phyloP scores from a whole-genome alignment of 1,140 invertebrate genomes.

The Drosophila pseudoananassae region DNA sequence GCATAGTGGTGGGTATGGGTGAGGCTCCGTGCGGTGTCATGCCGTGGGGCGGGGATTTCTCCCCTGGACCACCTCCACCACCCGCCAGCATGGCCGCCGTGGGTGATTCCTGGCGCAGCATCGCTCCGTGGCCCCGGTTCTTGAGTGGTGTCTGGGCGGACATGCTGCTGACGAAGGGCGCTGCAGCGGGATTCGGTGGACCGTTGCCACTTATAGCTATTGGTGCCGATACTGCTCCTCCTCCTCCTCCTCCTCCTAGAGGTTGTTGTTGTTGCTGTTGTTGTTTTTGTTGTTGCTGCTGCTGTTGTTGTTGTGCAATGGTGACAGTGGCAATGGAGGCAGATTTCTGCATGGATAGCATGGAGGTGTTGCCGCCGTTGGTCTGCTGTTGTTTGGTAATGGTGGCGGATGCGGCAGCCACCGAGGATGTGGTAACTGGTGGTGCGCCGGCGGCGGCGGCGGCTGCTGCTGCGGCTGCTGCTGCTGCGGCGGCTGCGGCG shows the following conservation, averaged over 20 bases:
- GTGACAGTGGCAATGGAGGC: constrained; percentile 59
- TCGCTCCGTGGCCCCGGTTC: constrained; percentile 40
- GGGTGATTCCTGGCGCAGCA: constrained; percentile 78
- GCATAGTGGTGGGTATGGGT: constrained; percentile 77
- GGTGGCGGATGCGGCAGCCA: constrained; percentile 46
- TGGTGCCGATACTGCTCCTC: constrained; percentile 50
- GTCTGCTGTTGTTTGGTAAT: constrained; percentile 56
- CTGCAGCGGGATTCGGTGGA: constrained; percentile 69
- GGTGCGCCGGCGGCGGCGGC: constrained; percentile 18
- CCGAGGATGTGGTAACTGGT: constrained; percentile 37
- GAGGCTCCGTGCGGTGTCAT: constrained; percentile 80
- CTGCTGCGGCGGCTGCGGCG: constrained; percentile 61
- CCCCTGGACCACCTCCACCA: constrained; percentile 51
- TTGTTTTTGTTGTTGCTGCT: constrained; percentile 56
- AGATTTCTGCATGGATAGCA: constrained; percentile 75
- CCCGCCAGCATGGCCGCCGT: constrained; percentile 49
- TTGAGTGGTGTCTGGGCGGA: constrained; percentile 74
- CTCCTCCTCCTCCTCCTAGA: constrained; percentile 39
- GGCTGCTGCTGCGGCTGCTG: constrained; percentile 49
- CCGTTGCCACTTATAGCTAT: constrained; percentile 65
- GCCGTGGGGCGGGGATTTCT: constrained; percentile 77
- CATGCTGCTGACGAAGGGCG: constrained; percentile 68
- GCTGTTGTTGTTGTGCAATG: constrained; percentile 70
- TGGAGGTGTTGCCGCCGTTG: constrained; percentile 61
- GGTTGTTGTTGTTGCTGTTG: constrained; percentile 54